Percentiles rank a stretch among this genome's conserved stretches.
Evolutionary conservation across 64 coral and sea anemone genomes (phyloP).

Genomic region (Dendronephthya gigantea): DNA sequence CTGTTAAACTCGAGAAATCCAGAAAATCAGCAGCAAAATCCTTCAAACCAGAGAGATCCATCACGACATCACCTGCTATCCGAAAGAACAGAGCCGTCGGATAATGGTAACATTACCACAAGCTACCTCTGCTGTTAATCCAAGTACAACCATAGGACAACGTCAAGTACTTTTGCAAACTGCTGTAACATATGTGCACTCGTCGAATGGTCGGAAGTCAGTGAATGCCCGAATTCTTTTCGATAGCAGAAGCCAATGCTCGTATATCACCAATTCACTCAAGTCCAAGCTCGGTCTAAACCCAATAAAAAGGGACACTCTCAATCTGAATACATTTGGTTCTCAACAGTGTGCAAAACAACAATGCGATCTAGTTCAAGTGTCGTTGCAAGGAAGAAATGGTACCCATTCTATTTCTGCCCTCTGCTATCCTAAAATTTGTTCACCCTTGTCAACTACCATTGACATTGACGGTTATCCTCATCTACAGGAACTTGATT

Average conservation of each 20-base stretch:
- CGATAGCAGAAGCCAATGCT: not conserved
- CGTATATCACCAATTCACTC: not conserved
- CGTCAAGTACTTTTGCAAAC: too few species aligned
- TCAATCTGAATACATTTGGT: not conserved
- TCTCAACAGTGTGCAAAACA: not conserved
- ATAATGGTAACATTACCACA: not conserved
- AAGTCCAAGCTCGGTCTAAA: not conserved
- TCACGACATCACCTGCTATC: not conserved
- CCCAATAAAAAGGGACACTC: not conserved
- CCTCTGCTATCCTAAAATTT: not conserved
- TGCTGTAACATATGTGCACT: not conserved
- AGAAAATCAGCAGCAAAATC: not conserved
- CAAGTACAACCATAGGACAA: not conserved
- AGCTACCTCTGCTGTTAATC: not conserved
- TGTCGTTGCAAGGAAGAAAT: not conserved
- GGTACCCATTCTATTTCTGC: not conserved
- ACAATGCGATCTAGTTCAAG: too few species aligned
- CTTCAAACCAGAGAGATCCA: not conserved
- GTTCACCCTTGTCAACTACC: not conserved
- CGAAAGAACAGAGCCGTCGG: not conserved
- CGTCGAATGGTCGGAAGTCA: not conserved
- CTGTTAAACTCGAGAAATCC: not conserved
- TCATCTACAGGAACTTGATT: not conserved
- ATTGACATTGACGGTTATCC: not conserved
- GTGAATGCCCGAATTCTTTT: not conserved